These are phyloP conservation scores for Lamprotornis superbus DNA, from an alignment of 2,113 vertebrate species.

Conservation along the genomic window DNA sequence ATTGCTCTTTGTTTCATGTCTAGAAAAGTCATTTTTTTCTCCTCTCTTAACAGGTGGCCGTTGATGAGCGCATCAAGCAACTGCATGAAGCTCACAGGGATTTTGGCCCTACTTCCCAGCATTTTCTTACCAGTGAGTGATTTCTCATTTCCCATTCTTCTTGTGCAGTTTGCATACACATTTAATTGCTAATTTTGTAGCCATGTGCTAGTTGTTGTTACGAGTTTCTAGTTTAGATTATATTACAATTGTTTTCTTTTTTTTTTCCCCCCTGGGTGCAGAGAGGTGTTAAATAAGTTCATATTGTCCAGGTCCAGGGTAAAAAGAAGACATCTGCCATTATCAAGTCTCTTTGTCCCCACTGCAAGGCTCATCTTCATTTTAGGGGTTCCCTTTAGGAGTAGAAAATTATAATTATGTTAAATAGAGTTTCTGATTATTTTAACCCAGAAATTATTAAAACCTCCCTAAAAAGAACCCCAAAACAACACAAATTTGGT, in stretches of 20 bases:
- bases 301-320: neutral
- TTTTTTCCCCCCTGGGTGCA: neutral
- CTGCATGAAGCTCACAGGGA: conserved; percentile 91
- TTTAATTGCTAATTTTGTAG: neutral
- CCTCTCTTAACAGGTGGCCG: conserved; percentile 79
- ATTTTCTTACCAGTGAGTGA: conserved; percentile 88
- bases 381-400: neutral
- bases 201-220: neutral
- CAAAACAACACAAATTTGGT: neutral
- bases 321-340: neutral
- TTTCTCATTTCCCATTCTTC: conserved; percentile 6
- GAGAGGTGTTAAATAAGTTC: neutral
- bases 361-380: neutral
- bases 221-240: neutral
- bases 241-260: neutral
- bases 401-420: neutral
- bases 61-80: conserved; percentile 90
- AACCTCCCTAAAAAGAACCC: accelerated
- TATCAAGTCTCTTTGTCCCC: neutral
- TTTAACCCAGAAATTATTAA: neutral
- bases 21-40: neutral
- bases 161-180: neutral
- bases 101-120: conserved; percentile 86
- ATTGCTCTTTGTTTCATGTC: neutral
- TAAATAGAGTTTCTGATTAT: neutral